Percentiles rank a stretch among this genome's conserved stretches.
These are phyloP conservation scores for Castor canadensis DNA, from an alignment of 2,113 vertebrate genomes.

Conservation along the genomic window DNA sequence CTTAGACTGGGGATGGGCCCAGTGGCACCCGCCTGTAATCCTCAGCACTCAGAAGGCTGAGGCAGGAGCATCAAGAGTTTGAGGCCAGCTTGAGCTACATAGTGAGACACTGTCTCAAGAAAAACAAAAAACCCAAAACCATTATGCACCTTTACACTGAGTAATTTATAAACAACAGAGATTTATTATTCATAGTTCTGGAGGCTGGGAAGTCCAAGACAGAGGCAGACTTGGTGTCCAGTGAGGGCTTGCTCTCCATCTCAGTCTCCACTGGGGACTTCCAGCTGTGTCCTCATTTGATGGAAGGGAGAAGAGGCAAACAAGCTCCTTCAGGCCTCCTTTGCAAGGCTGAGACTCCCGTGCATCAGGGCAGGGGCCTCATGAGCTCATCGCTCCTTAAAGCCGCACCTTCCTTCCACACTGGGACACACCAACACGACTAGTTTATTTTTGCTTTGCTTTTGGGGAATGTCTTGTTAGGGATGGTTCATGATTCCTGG, in stretches of 20 bases:
- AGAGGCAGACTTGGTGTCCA: not conserved
- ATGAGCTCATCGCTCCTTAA: not conserved
- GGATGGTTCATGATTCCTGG: not conserved
- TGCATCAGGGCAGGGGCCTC: not conserved
- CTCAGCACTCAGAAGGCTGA: too few species aligned
- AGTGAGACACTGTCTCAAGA: too few species aligned
- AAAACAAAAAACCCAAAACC: too few species aligned
- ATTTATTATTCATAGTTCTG: not conserved
- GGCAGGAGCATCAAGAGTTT: too few species aligned
- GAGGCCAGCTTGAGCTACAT: too few species aligned
- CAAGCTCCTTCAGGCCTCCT: not conserved
- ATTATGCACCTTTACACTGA: too few species aligned
- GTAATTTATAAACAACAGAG: not conserved
- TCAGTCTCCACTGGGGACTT: not conserved
- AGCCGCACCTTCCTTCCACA: not conserved
- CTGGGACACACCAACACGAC: too few species aligned
- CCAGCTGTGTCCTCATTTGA: not conserved
- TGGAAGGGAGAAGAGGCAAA: not conserved
- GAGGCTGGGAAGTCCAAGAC: not conserved
- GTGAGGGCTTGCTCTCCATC: not conserved
- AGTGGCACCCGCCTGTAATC: too few species aligned
- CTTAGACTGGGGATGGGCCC: not conserved
- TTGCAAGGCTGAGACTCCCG: not conserved
- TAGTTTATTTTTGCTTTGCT: constrained; percentile 14
- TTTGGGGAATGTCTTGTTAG: not conserved